Conservation (phyloP, 2,797 vertebrate genomes). For the Acropternis orthonyx region DNA sequence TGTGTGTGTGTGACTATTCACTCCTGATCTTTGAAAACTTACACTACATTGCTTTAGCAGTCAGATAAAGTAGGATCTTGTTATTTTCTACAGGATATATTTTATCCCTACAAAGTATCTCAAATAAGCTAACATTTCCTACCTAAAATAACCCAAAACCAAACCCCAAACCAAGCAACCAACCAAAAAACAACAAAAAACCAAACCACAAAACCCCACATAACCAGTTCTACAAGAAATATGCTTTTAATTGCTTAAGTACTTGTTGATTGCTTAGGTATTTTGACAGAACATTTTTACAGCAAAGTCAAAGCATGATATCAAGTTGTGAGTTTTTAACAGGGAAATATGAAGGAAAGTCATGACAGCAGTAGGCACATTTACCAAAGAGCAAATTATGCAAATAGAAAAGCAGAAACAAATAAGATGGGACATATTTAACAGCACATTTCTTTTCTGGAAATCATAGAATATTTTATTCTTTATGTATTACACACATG, state of each 20-base stretch:
- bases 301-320: not conserved
- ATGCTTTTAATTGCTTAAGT: not conserved
- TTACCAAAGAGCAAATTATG: not conserved
- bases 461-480: not conserved
- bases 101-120: not conserved
- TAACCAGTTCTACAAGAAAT: not conserved
- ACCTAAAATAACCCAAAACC: not conserved
- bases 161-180: too few relatives aligned
- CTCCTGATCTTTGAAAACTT: not conserved
- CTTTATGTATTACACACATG: not conserved
- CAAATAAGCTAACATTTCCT: not conserved
- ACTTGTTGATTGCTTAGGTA: not conserved
- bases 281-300: not conserved
- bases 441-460: not conserved
- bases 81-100: not conserved
- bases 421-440: not conserved
- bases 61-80: not conserved
- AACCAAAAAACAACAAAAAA: not conserved
- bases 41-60: not conserved
- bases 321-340: not conserved
- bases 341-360: not conserved
- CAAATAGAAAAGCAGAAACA: not conserved
- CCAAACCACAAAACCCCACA: not conserved
- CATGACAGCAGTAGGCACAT: not conserved
- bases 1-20: not conserved